phyloP scores from a whole-genome alignment of 1,140 invertebrate genomes.

The Drosophila chauvacae region DNA sequence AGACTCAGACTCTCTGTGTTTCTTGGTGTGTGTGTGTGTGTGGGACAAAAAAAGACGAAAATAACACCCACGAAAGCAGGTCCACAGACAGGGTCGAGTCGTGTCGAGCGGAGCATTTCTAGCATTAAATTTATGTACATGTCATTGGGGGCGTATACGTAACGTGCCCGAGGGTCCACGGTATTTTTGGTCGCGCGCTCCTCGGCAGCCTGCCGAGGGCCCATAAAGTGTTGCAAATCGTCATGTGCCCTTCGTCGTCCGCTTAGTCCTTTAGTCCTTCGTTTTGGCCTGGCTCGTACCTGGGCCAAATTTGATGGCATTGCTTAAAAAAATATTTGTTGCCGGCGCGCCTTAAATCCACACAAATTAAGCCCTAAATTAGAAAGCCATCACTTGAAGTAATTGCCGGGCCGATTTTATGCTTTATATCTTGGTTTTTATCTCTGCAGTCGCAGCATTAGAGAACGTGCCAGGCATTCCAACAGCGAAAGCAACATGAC shows the following conservation, averaged over 20 bases:
- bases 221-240: slow-evolving; percentile 73
- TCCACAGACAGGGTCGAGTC: slow-evolving; percentile 39
- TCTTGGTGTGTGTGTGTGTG: not conserved
- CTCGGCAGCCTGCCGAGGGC: slow-evolving; percentile 8
- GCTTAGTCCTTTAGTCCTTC: slow-evolving; percentile 13
- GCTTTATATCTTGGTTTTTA: slow-evolving; percentile 61
- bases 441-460: slow-evolving; percentile 43
- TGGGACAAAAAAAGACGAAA: slow-evolving; percentile 38
- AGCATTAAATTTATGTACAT: slow-evolving; percentile 76
- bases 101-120: slow-evolving; percentile 57
- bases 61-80: slow-evolving; percentile 29
- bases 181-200: slow-evolving; percentile 34
- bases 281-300: slow-evolving; percentile 4
- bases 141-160: slow-evolving; percentile 68
- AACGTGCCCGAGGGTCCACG: slow-evolving; percentile 49
- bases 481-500: slow-evolving; percentile 41
- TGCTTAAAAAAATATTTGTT: slow-evolving; percentile 45
- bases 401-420: slow-evolving; percentile 69
- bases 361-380: slow-evolving; percentile 79
- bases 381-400: slow-evolving; percentile 75
- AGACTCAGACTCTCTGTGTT: not conserved
- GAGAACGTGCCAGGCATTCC: slow-evolving; percentile 45
- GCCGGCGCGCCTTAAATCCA: slow-evolving; percentile 57
- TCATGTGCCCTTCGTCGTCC: slow-evolving; percentile 30
- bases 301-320: slow-evolving; percentile 57